phyloP scores from a whole-genome alignment of 2,888 invertebrate genomes.

The Hirtodrosophila cameraria region DNA sequence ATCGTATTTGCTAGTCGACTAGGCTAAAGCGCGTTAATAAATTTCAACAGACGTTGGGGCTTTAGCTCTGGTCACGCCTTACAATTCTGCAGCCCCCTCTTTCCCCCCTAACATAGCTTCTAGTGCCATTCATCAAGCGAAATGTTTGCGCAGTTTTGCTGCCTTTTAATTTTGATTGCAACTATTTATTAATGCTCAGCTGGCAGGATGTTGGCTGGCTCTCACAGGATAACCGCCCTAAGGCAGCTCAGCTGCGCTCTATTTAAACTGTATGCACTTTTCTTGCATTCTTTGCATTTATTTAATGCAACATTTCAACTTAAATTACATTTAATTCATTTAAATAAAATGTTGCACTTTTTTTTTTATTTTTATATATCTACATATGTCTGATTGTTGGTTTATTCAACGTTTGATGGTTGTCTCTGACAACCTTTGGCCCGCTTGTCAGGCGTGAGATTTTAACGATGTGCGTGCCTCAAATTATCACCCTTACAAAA shows the following conservation, averaged over 20 bases:
- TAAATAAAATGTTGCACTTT: conserved; percentile 35
- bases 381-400: conserved; percentile 40
- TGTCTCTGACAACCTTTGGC: conserved; percentile 47
- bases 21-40: conserved; percentile 62
- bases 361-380: conserved; percentile 9
- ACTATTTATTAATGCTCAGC: conserved; percentile 70
- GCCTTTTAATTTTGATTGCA: conserved; percentile 75
- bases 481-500: conserved; percentile 3
- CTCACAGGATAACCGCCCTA: conserved; percentile 27
- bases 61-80: conserved; percentile 14
- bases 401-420: conserved; percentile 33
- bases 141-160: conserved; percentile 59
- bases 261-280: conserved; percentile 57
- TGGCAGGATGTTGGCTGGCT: conserved; percentile 38
- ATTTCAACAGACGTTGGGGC: conserved; percentile 45
- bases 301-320: conserved; percentile 47
- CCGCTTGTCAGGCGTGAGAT: conserved; percentile 61
- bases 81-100: neutral
- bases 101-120: neutral
- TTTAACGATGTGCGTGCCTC: conserved; percentile 66
- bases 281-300: conserved; percentile 28
- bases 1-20: conserved; percentile 24
- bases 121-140: conserved; percentile 56
- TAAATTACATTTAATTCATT: conserved; percentile 27
- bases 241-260: conserved; percentile 48